phyloP scores from a whole-genome alignment of 2,113 vertebrate genomes.

The Eretmodus cyanostictus region DNA sequence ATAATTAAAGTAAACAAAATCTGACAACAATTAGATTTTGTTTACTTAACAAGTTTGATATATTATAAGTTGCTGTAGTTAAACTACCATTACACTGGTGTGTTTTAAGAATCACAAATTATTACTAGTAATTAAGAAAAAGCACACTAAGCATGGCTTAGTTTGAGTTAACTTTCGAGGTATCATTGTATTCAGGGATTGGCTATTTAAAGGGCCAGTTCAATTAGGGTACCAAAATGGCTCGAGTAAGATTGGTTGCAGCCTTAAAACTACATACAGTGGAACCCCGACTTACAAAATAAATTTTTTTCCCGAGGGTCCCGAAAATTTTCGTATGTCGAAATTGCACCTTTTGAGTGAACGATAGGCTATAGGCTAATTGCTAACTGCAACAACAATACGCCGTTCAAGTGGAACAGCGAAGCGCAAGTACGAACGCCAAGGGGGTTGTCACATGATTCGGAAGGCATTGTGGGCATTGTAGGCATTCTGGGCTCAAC shows the following conservation, averaged over 20 bases:
- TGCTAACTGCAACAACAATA: not conserved
- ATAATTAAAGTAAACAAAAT: not conserved
- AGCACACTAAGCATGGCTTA: rapidly evolving
- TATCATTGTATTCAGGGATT: not conserved
- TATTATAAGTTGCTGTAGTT: not conserved
- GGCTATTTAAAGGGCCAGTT: not conserved
- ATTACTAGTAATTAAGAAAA: not conserved
- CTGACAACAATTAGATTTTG: not conserved
- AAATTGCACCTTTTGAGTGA: rapidly evolving
- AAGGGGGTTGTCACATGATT: not conserved
- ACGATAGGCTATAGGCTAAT: not conserved
- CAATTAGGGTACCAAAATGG: not conserved
- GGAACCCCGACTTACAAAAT: not conserved
- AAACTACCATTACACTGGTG: not conserved
- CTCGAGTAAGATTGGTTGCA: not conserved
- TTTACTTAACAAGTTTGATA: not conserved
- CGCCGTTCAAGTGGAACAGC: not conserved
- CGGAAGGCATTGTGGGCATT: rapidly evolving
- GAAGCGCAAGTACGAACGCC: not conserved
- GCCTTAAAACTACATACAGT: not conserved
- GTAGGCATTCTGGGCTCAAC: not conserved
- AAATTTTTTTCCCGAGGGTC: rapidly evolving
- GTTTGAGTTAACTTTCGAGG: not conserved
- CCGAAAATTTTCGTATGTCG: rapidly evolving
- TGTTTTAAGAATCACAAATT: not conserved